Base-by-base conservation (phyloP, 1,140 invertebrate species). In the Ruditapes philippinarum region DNA sequence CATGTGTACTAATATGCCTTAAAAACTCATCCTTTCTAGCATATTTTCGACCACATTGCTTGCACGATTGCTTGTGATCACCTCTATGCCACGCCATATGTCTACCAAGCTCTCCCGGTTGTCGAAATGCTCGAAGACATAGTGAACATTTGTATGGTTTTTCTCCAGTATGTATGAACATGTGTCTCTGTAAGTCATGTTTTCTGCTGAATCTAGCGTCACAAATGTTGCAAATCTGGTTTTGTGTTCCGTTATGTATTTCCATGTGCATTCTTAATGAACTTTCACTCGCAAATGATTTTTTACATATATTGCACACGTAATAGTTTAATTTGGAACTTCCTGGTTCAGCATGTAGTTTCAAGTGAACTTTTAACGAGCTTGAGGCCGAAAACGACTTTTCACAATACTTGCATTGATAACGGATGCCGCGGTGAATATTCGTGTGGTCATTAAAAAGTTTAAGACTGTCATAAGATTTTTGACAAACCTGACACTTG, bases 81-180 rank as follows among this genome's bases (percentile, higher is more conserved):
- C 54, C 49, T 4, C 54, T 17, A 60, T 80, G 76, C 54, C 54
- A 57, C 31, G 38, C 54, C 76, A 33, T 57, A 28, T 80, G 76
- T 60, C 76, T 54, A 0, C 33, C 54, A 14, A 80, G 31, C 9
- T 57, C 76, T 0, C 76, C 76, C 2, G 49, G 28, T n/a, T 36
- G 33, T 57, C 76, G 28, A 28, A 57, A 80, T 0, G 51, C 49
- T 19, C 19, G 12, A 17, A 51, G 76, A n/a, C 76, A 80, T 11
- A 80, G 28, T 7, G 28, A 33, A 60, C 76, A 80, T 57, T 36
- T 80, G 42, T 74, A 49, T 2, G 70, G 70, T 49, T 74, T 74
- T 74, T 74, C 70, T 31, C 70, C 70, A 28, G 70, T 80, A 57
- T 80, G 76, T 51, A 51, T 78, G 5, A 31, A 38, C n/a, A 80